Percentiles rank a stretch among this genome's conserved stretches.
These are phyloP conservation scores for Campylomormyrus tamandua DNA, from an alignment of 2,113 vertebrate species.

Conservation along the genomic window DNA sequence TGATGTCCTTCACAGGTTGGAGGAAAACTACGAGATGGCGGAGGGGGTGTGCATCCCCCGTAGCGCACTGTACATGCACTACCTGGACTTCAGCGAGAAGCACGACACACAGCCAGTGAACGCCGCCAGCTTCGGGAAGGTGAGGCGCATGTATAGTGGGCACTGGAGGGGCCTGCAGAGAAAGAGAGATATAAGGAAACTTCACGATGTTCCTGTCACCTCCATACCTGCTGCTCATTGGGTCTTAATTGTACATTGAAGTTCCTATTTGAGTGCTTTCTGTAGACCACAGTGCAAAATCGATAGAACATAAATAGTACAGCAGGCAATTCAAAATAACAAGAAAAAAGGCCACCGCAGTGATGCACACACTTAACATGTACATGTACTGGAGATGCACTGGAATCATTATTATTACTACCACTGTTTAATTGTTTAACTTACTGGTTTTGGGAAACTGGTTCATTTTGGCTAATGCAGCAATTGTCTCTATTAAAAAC, in stretches of 20 bases:
- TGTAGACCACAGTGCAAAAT: not conserved
- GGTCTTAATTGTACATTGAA: not conserved
- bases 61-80: constrained; percentile 98
- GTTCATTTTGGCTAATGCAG: not conserved
- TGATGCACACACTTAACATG: not conserved
- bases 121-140: constrained; percentile 97
- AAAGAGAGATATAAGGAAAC: not conserved
- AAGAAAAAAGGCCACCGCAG: not conserved
- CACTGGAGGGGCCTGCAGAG: not conserved
- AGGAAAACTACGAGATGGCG: constrained; percentile 97
- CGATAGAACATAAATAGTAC: not conserved
- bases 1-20: constrained; percentile 70
- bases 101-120: constrained; percentile 96
- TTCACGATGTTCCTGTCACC: not conserved
- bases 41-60: constrained; percentile 97
- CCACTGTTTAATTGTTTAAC: not conserved
- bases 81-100: constrained; percentile 98
- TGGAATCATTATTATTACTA: not conserved
- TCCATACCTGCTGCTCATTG: not conserved
- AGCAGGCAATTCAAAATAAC: not conserved
- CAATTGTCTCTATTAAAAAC: not conserved
- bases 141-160: constrained; percentile 43
- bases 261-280: not conserved
- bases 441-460: not conserved
- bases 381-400: not conserved